Percentiles rank a stretch among this genome's conserved stretches.
These are phyloP conservation scores for Diadophis punctatus DNA, from an alignment of 2,113 vertebrate genomes.

Conservation along the genomic window DNA sequence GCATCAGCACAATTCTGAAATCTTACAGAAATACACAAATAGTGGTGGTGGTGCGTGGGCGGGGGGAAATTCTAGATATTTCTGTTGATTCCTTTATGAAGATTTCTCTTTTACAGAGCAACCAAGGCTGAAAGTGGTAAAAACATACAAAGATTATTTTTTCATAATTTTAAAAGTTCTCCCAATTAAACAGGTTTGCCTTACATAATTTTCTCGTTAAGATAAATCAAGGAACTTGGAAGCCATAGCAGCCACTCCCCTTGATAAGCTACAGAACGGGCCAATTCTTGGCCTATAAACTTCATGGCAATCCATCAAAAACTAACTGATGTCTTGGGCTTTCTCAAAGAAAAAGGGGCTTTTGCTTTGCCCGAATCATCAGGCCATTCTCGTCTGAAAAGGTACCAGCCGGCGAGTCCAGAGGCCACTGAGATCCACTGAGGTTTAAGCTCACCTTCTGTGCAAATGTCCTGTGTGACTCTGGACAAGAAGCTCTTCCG, in stretches of 20 bases:
- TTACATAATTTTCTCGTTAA: conserved; percentile 66
- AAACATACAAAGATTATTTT: conserved; percentile 57
- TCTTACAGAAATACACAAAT: conserved; percentile 76
- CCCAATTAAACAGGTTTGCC: conserved; percentile 6
- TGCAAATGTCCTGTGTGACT: neutral
- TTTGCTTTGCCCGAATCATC: conserved; percentile 49
- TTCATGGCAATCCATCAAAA: conserved; percentile 79
- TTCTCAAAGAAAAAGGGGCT: conserved; percentile 68
- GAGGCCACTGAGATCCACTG: neutral
- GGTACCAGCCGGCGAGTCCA: accelerated
- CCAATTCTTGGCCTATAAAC: conserved; percentile 70
- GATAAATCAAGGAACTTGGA: conserved; percentile 61
- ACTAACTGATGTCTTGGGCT: conserved; percentile 77
- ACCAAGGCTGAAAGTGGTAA: conserved; percentile 40
- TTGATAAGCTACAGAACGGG: conserved; percentile 74
- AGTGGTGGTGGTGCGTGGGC: neutral
- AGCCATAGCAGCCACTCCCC: conserved; percentile 68
- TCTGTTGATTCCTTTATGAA: conserved; percentile 62
- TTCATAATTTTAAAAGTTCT: neutral
- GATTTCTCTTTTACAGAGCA: conserved; percentile 35
- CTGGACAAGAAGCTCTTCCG: neutral
- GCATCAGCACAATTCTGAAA: conserved; percentile 71
- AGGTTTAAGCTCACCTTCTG: neutral
- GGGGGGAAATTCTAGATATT: conserved; percentile 25
- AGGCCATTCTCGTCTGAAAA: conserved; percentile 38